phyloP scores from a whole-genome alignment of 2,113 vertebrate genomes.

The Diadophis punctatus region DNA sequence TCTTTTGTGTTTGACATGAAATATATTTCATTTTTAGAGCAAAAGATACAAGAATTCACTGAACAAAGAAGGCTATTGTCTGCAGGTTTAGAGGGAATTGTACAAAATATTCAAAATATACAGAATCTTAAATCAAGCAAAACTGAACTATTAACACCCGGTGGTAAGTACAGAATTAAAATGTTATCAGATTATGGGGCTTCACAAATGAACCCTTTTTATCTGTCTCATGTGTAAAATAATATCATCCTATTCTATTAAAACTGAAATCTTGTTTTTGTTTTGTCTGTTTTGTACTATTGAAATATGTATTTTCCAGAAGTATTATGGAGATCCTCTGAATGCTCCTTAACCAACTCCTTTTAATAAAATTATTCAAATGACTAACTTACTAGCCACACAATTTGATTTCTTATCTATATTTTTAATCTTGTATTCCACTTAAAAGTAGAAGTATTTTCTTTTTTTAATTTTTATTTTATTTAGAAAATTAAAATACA shows the following conservation, averaged over 20 bases:
- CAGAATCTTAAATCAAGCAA: background rate
- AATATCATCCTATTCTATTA: background rate
- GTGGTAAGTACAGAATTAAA: constrained; percentile 8
- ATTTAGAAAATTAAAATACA: background rate
- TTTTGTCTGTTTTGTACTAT: background rate
- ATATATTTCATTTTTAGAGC: constrained; percentile 1
- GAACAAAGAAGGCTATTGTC: constrained; percentile 17
- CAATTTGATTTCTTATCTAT: background rate
- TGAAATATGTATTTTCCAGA: background rate
- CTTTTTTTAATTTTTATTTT: background rate
- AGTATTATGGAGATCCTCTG: background rate
- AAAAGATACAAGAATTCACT: background rate
- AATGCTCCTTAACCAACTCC: background rate
- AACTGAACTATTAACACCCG: background rate
- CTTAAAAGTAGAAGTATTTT: background rate
- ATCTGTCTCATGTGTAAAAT: background rate
- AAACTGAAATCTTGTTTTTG: background rate
- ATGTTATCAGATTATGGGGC: background rate
- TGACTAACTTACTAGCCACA: background rate
- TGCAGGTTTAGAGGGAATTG: background rate
- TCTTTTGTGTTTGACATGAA: background rate
- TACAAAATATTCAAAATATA: background rate
- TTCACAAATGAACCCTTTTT: background rate
- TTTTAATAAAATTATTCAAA: background rate
- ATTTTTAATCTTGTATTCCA: background rate